phyloP scores from a whole-genome alignment of 2,797 vertebrate species.

The Sebastes nivosus region DNA sequence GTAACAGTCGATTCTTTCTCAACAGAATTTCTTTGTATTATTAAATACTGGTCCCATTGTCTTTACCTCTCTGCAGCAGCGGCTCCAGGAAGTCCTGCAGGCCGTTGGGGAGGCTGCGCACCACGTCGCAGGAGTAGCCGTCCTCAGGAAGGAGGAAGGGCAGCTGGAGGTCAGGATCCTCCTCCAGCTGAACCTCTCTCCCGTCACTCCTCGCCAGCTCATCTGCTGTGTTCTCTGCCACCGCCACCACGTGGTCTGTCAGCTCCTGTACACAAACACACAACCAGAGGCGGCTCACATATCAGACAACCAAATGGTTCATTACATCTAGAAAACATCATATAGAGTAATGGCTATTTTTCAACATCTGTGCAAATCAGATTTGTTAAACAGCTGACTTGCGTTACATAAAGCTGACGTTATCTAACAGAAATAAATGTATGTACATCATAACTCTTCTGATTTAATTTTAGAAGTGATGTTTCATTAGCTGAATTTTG shows the following conservation, averaged over 20 bases:
- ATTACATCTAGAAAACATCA: not conserved
- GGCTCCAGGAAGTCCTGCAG: constrained; percentile 98
- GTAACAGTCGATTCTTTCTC: not conserved
- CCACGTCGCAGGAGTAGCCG: constrained; percentile 98
- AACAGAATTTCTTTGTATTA: not conserved
- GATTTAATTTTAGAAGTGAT: not conserved
- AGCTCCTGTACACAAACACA: constrained; percentile 84
- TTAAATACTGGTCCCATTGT: too few species aligned
- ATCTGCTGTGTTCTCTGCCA: constrained; percentile 96
- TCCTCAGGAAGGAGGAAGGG: constrained; percentile 98
- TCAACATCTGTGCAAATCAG: not conserved
- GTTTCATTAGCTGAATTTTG: not conserved
- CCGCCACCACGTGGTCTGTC: constrained; percentile 93
- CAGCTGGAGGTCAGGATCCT: constrained; percentile 96
- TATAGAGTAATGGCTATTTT: not conserved
- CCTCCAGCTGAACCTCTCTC: constrained; percentile 93
- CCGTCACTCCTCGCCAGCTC: constrained; percentile 96
- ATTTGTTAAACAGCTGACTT: not conserved
- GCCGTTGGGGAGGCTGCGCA: constrained; percentile 94
- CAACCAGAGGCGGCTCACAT: not conserved
- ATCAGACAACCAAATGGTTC: not conserved
- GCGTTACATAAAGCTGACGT: not conserved
- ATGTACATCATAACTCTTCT: not conserved
- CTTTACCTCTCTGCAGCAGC: constrained; percentile 93
- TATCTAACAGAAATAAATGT: not conserved